These are phyloP conservation scores for Coilia nasus DNA, from an alignment of 2,797 vertebrate genomes.

Conservation along the genomic window DNA sequence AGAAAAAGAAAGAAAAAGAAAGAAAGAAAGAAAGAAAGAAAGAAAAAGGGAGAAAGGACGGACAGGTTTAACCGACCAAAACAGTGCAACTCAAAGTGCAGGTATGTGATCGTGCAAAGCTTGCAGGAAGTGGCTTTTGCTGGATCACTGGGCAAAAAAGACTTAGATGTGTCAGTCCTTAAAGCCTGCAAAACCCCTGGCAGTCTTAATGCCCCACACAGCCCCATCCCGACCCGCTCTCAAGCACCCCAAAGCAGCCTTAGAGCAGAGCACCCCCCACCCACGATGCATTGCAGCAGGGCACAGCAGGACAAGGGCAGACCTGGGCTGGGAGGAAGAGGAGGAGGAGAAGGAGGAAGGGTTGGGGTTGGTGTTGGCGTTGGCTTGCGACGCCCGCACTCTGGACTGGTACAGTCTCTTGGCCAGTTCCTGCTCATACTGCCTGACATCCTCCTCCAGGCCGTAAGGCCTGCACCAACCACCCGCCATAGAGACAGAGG, in stretches of 20 bases:
- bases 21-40: neutral
- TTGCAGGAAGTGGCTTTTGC: conserved; percentile 1
- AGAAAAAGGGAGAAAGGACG: neutral
- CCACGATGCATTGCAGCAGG: conserved; percentile 74
- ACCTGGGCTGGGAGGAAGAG: conserved; percentile 84
- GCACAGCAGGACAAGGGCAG: conserved; percentile 78
- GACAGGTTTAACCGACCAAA: neutral
- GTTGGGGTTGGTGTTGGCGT: conserved; percentile 37
- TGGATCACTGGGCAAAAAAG: neutral
- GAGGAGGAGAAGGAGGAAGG: conserved; percentile 68
- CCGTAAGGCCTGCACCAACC: conserved; percentile 77
- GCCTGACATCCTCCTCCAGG: conserved; percentile 91
- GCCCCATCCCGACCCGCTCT: conserved; percentile 35
- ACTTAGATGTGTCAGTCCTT: neutral
- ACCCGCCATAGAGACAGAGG: conserved; percentile 45
- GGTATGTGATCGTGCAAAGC: conserved; percentile 28
- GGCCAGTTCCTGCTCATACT: conserved; percentile 94
- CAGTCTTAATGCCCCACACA: conserved; percentile 51
- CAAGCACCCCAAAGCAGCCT: conserved; percentile 64
- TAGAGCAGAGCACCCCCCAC: conserved; percentile 68
- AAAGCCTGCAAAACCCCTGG: conserved; percentile 5
- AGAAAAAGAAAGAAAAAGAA: neutral
- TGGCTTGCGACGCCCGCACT: conserved; percentile 80
- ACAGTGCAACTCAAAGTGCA: conserved; percentile 38
- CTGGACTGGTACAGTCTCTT: conserved; percentile 91